These are phyloP conservation scores for Batillaria attramentaria DNA, from an alignment of 1,140 invertebrate species.

Conservation along the genomic window DNA sequence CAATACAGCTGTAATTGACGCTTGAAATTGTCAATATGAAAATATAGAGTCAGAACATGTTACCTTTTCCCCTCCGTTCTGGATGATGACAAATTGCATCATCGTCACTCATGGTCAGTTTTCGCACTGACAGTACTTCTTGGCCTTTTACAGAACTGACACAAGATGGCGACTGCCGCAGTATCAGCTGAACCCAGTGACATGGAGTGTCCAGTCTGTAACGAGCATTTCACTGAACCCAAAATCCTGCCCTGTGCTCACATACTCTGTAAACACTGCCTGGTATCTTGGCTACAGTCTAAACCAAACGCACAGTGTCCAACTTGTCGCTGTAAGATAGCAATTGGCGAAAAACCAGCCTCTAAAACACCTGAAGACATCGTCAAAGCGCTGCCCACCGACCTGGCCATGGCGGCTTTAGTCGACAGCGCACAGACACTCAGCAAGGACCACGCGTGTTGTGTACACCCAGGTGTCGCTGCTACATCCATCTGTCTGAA, in stretches of 20 bases:
- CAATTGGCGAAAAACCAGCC: neutral
- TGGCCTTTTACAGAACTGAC: too few relatives aligned
- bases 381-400: neutral
- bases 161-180: too few relatives aligned
- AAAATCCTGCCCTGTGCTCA: constrained; percentile 1
- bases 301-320: neutral
- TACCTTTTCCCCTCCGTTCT: constrained; percentile 94
- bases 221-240: neutral
- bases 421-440: neutral
- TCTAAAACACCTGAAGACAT: neutral
- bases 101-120: too few relatives aligned
- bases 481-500: neutral
- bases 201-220: too few relatives aligned
- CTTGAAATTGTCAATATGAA: too few relatives aligned
- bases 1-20: too few relatives aligned
- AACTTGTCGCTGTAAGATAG: neutral
- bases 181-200: too few relatives aligned
- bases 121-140: too few relatives aligned
- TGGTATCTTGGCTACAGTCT: neutral
- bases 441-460: neutral
- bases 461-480: neutral
- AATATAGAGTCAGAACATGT: too few relatives aligned
- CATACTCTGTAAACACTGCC: neutral
- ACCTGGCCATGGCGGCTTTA: neutral
- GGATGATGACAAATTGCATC: constrained; percentile 90